Evolutionary conservation across 2,113 vertebrate genomes (phyloP), one percentile per base, ranked within the genome.

Genomic region (Myotis yumanensis): DNA sequence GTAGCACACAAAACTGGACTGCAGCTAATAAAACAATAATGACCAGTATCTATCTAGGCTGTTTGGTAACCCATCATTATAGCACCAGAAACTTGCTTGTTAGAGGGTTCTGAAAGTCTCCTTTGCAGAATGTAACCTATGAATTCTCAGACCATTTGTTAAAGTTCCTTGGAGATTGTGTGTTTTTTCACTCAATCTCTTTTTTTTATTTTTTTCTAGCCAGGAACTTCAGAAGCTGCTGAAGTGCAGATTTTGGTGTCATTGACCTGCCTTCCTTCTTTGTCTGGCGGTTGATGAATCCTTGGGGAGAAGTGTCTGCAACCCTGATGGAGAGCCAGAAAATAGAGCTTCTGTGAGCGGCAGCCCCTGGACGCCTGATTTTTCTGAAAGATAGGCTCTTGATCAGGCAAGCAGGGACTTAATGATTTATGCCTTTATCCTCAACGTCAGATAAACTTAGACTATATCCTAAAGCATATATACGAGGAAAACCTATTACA

Each of bases 351-450:
- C 73, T 97, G 40, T 95, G 28, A 85, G 73, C 11, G 18, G 48
- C 77, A 79, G 25, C 66, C 86, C 81, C 92, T 66, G 46, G 59
- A 96, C 35, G 81, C n/a, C 52, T 93, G 81, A 51, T 96, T 96
- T 97, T 95, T 97, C 95, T 97, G 92, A 98, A 97, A 97, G 96
- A 95, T 54, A 96, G 86, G 17, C 43, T 97, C 86, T 96, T 97
- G 96, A 94, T 97, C 17, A 28, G 76, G 96, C 83, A 91, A 97
- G 86, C 85, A 96, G 89, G 23, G 57, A n/a, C 97, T 95, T 97
- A 96, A 93, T 97, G 97, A 98, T 98, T 98, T 97, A 97, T 97
- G 95, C 35, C 69, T 95, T 94, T 95, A 92, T 97, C 77, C 37
- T 96, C n/a, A 82, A 89, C n/a, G 97, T 69, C 85, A 89, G 90